Base-by-base conservation (phyloP, 2,888 invertebrate genomes). In the Caenorhabditis becei region DNA sequence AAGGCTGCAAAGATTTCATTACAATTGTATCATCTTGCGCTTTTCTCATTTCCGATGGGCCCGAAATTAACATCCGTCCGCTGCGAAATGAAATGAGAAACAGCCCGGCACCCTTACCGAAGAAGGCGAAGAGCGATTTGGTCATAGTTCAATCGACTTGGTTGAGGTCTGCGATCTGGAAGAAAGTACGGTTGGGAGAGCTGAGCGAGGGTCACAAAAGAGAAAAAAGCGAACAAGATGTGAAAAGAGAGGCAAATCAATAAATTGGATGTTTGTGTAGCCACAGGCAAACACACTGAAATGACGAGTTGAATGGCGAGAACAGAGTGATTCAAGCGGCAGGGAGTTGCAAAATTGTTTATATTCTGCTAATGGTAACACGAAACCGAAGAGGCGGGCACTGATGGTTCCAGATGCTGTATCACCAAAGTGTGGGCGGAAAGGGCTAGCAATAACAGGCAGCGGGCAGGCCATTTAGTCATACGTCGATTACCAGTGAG, bases 191-290 rank as follows among this genome's bases (percentile, higher is more conserved):
- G 16, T 56, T 32, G 10, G 8, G 20, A 20, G 23, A 10, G 7
- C n/a, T 16, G 47, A 72, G 56, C 62, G 20, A 18, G n/a, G 28
- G 44, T 56, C 28, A 56, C 53, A 32, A 16, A 16, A 32, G n/a
- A 63, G 18, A 47, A 26, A 35, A 70, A 56, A 49, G 63, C 16
- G 70, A 62, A 71, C 62, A 44, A 71, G 71, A 71, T 71, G 65
- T 59, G 58, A 59, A 51, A 49, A 53, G 32, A 66, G 47, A 2
- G 47, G 18, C 61, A 44, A 71, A 59, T 65, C 74, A 74, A 74
- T 66, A 63, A 61, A 75, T 75, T 61, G n/a, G 56, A 49, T 65
- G 66, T 67, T 75, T 75, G 75, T 66, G 75, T 75, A 66, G 75
- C 35, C 75, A 61, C 75, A 75, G 51, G 75, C 66, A 75, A 75